Evolutionary conservation across 2,888 invertebrate species (phyloP).

Genomic region (Netelia fuscicornis): DNA sequence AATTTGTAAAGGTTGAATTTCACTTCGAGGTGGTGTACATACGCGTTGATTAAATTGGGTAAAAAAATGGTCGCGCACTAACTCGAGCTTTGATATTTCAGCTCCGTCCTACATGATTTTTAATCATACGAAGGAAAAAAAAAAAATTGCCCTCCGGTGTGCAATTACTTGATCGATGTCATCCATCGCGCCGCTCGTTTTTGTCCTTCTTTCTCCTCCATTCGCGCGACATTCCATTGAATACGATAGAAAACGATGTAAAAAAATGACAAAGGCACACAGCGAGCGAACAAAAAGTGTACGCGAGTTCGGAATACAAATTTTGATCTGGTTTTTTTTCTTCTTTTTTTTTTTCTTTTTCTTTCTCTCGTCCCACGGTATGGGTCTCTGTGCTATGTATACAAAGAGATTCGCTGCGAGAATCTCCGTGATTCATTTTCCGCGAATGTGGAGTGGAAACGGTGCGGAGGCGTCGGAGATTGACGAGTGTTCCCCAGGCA

Average conservation of each 20-base stretch:
- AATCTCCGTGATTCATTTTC: conserved; percentile 62
- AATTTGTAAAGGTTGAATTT: neutral
- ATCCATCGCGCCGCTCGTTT: conserved; percentile 1
- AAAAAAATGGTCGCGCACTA: neutral
- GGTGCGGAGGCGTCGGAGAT: conserved; percentile 41
- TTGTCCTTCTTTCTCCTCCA: conserved; percentile 10
- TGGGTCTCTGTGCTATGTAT: neutral
- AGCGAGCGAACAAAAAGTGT: conserved; percentile 25
- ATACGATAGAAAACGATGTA: conserved; percentile 43
- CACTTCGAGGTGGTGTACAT: neutral
- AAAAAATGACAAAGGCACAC: conserved; percentile 22
- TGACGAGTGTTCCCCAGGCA: conserved; percentile 65
- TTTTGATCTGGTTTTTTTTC: conserved; percentile 35
- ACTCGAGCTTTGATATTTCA: conserved; percentile 11
- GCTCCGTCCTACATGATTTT: conserved; percentile 27
- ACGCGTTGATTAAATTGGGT: too few species aligned
- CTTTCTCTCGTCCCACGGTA: neutral
- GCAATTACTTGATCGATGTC: conserved; percentile 39
- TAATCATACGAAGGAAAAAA: conserved; percentile 4
- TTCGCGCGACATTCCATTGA: conserved; percentile 16
- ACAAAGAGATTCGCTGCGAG: conserved; percentile 32
- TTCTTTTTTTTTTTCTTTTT: neutral
- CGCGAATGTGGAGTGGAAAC: conserved; percentile 44
- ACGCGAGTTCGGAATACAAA: conserved; percentile 46
- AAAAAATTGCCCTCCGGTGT: conserved; percentile 30